These are phyloP conservation scores for Piprites chloris DNA, from an alignment of 2,113 vertebrate genomes.

Conservation along the genomic window DNA sequence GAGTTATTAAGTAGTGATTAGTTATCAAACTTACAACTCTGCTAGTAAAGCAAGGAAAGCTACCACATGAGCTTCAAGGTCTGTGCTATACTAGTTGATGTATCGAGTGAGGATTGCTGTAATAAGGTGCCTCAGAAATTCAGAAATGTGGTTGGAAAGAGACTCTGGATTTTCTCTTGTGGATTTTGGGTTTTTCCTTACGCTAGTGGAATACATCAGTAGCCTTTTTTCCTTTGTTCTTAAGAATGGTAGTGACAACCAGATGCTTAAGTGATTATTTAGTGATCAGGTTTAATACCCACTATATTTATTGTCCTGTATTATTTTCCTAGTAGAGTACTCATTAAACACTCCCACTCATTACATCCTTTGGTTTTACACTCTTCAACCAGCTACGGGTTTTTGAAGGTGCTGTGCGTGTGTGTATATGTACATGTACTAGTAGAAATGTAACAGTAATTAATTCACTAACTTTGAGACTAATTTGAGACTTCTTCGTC, in stretches of 20 bases:
- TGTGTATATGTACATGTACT: fast-evolving
- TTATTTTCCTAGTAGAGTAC: not conserved
- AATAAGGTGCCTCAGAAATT: not conserved
- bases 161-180: not conserved
- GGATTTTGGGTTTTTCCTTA: not conserved
- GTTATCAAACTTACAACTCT: not conserved
- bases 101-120: not conserved
- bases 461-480: not conserved
- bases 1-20: slow-evolving; percentile 14
- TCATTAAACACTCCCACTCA: not conserved
- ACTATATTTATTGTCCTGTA: not conserved
- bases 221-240: not conserved
- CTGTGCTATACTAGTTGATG: not conserved
- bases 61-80: not conserved
- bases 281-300: not conserved
- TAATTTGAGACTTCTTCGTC: not conserved
- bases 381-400: not conserved
- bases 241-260: not conserved
- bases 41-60: not conserved
- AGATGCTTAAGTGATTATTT: not conserved
- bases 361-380: not conserved
- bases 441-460: not conserved
- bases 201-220: not conserved
- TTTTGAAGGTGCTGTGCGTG: not conserved
- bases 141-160: not conserved